Evolutionary conservation across 2,113 vertebrate genomes (phyloP).

Genomic region (Oriolus oriolus): DNA sequence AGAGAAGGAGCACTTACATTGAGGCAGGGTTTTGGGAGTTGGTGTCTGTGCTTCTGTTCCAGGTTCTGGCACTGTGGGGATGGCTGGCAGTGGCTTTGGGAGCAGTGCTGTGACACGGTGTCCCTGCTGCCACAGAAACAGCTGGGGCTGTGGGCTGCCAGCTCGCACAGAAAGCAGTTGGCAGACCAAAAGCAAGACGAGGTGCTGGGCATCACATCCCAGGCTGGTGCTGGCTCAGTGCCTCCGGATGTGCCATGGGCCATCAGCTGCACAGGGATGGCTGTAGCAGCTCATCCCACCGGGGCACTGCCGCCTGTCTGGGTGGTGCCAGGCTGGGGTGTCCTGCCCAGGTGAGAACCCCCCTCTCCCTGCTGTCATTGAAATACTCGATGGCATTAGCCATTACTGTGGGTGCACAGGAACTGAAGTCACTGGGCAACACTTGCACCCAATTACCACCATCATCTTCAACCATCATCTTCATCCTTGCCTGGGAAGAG

Average conservation of each 20-base stretch:
- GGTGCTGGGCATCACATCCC: background rate
- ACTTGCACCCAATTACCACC: background rate
- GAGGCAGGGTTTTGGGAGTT: background rate
- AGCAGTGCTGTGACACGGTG: background rate
- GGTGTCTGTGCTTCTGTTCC: background rate
- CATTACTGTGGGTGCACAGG: background rate
- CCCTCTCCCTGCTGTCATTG: background rate
- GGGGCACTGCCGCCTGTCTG: background rate
- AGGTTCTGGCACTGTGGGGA: fast-evolving
- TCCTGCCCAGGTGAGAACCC: background rate
- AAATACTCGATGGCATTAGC: background rate
- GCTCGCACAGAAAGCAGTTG: background rate
- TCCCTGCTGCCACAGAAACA: background rate
- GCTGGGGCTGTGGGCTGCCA: background rate
- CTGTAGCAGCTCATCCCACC: background rate
- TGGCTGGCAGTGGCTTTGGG: background rate
- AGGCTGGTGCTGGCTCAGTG: background rate
- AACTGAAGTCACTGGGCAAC: background rate
- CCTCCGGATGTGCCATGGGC: background rate
- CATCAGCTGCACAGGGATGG: fast-evolving
- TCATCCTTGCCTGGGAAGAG: background rate
- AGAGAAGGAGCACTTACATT: background rate
- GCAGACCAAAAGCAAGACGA: background rate
- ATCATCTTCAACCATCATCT: background rate
- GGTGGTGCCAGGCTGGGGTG: background rate